Conservation (phyloP, 2,888 invertebrate species). For the Parnassius mnemosyne region DNA sequence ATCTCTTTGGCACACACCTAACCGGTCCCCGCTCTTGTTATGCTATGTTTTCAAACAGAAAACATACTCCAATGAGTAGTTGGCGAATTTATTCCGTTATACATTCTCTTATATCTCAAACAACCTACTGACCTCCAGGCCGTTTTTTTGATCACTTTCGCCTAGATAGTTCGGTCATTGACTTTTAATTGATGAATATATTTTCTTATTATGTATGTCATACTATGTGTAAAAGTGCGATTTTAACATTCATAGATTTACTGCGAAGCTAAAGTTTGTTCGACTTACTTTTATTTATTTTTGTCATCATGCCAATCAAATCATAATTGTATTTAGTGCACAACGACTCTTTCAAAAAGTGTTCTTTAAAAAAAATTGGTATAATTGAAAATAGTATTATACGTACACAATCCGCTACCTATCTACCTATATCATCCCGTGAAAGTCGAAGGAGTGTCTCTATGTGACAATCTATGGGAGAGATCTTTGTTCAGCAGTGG, state of each 20-base stretch:
- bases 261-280: neutral
- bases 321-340: no score
- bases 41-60: neutral
- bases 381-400: no score
- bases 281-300: neutral
- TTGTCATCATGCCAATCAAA: neutral
- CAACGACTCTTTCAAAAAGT: no score
- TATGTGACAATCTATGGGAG: no score
- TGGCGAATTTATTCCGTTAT: slow-evolving; percentile 35
- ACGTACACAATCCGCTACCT: no score
- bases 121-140: slow-evolving; percentile 34
- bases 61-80: slow-evolving; percentile 16
- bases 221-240: neutral
- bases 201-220: slow-evolving; percentile 4
- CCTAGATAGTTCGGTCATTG: slow-evolving; percentile 27
- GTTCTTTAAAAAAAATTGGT: no score
- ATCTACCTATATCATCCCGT: no score
- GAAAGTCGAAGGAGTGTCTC: no score
- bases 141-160: slow-evolving; percentile 35
- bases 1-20: neutral
- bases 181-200: slow-evolving; percentile 13
- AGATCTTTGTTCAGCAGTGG: no score
- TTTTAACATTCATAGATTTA: neutral
- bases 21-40: neutral
- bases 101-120: slow-evolving; percentile 1